Percentiles rank a stretch among this genome's conserved stretches.
phyloP scores from a whole-genome alignment of 53 echinoderm and acorn worm genomes.

The Mesocentrotus franciscanus region DNA sequence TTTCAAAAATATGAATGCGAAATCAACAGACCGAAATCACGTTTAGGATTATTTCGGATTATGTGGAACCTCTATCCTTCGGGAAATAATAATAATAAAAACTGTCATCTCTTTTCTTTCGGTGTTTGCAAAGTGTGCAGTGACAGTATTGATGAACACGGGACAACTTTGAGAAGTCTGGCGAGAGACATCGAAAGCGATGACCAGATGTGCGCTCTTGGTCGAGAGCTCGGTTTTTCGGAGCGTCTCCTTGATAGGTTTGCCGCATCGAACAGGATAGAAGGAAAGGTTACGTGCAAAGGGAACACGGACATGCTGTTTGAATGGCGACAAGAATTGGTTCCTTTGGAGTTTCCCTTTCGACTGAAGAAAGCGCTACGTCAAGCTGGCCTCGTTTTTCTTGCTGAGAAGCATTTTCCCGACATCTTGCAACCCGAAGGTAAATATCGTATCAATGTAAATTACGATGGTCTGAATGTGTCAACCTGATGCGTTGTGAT shows the following conservation, averaged over 20 bases:
- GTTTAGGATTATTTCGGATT: too few species aligned
- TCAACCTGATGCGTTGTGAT: background rate
- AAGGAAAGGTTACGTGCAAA: slow-evolving; percentile 28
- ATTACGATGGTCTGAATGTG: too few species aligned
- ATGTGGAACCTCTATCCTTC: too few species aligned
- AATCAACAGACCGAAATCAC: too few species aligned
- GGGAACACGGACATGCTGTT: slow-evolving; percentile 37
- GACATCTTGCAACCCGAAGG: slow-evolving; percentile 14
- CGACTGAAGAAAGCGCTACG: slow-evolving; percentile 22
- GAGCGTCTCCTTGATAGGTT: slow-evolving; percentile 9
- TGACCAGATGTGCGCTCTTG: slow-evolving; percentile 1
- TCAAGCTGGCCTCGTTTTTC: slow-evolving; percentile 25
- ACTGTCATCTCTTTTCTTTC: background rate
- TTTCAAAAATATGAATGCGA: too few species aligned
- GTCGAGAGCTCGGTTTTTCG: slow-evolving; percentile 20
- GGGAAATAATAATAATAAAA: background rate
- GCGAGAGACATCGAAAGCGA: slow-evolving; percentile 38
- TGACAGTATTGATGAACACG: background rate
- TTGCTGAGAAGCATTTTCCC: slow-evolving; percentile 18
- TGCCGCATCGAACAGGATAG: background rate
- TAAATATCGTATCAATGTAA: background rate
- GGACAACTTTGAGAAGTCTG: background rate
- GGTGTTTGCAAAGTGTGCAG: background rate
- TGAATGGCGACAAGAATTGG: slow-evolving; percentile 40
- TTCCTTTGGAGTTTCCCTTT: background rate